Conservation (phyloP, 2,888 invertebrate genomes). For the Euplexia lucipara region DNA sequence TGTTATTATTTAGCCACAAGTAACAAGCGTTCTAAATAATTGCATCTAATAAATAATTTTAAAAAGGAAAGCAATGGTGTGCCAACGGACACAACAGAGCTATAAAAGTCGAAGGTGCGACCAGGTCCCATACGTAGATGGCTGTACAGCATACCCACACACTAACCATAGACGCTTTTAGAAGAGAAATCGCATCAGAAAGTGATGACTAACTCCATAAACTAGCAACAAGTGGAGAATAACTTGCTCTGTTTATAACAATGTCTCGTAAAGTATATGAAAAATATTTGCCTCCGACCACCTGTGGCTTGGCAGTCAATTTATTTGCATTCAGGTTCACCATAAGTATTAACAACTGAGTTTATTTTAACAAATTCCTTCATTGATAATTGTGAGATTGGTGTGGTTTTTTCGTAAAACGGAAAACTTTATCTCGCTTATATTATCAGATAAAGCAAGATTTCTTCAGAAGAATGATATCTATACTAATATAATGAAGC, state of each 20-base stretch:
- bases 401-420: neutral
- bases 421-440: constrained; percentile 11
- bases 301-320: constrained; percentile 32
- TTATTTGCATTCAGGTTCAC: constrained; percentile 31
- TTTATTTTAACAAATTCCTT: constrained; percentile 27
- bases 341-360: constrained; percentile 29
- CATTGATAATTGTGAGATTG: neutral
- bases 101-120: neutral
- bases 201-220: constrained; percentile 11
- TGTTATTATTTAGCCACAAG: no score
- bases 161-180: constrained; percentile 3
- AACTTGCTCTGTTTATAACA: constrained; percentile 21
- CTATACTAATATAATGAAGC: neutral
- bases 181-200: constrained; percentile 30
- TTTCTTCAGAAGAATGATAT: neutral
- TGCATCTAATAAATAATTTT: no score
- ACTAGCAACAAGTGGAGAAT: constrained; percentile 1
- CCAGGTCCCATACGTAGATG: neutral
- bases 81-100: neutral
- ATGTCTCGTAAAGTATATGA: constrained; percentile 42
- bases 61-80: constrained; percentile 12
- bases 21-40: no score
- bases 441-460: neutral
- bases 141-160: constrained; percentile 7
- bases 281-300: constrained; percentile 44